Evolutionary conservation across 1,140 invertebrate species (phyloP).

Genomic region (Eueides isabella): DNA sequence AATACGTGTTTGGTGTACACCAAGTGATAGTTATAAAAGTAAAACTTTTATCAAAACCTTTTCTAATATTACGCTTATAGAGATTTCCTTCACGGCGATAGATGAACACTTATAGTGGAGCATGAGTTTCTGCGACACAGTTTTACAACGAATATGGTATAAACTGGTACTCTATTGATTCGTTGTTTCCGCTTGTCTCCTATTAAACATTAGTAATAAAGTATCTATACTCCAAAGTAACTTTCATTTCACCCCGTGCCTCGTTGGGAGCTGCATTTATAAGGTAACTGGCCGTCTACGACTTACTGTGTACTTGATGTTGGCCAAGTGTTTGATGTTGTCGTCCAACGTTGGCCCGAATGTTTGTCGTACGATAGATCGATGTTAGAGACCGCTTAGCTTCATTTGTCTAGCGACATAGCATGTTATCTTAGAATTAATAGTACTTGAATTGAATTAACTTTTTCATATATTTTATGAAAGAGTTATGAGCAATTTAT

Average conservation of each 20-base stretch:
- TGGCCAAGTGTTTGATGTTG: constrained; percentile 61
- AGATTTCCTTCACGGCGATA: constrained; percentile 62
- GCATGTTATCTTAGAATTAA: constrained; percentile 29
- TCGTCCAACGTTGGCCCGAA: constrained; percentile 55
- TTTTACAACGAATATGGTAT: constrained; percentile 47
- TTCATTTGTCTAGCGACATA: constrained; percentile 34
- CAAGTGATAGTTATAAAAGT: constrained; percentile 57
- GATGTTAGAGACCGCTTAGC: constrained; percentile 64
- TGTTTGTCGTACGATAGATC: constrained; percentile 69
- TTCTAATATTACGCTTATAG: constrained; percentile 65
- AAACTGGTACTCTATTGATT: constrained; percentile 58
- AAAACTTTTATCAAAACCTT: constrained; percentile 54
- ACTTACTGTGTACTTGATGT: constrained; percentile 58
- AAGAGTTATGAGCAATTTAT: not conserved
- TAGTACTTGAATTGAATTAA: not conserved
- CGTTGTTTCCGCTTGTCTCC: constrained; percentile 60
- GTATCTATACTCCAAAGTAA: constrained; percentile 81
- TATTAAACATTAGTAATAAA: constrained; percentile 79
- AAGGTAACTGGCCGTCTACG: constrained; percentile 69
- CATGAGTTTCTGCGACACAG: constrained; percentile 58
- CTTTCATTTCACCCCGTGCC: constrained; percentile 77
- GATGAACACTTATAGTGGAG: constrained; percentile 48
- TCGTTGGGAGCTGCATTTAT: constrained; percentile 69
- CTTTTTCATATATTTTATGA: constrained; percentile 2
- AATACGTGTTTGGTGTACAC: constrained; percentile 64